Evolutionary conservation across 2,113 vertebrate genomes (phyloP), one percentile per base, ranked within the genome.

Genomic region (Sminthopsis crassicaudata): DNA sequence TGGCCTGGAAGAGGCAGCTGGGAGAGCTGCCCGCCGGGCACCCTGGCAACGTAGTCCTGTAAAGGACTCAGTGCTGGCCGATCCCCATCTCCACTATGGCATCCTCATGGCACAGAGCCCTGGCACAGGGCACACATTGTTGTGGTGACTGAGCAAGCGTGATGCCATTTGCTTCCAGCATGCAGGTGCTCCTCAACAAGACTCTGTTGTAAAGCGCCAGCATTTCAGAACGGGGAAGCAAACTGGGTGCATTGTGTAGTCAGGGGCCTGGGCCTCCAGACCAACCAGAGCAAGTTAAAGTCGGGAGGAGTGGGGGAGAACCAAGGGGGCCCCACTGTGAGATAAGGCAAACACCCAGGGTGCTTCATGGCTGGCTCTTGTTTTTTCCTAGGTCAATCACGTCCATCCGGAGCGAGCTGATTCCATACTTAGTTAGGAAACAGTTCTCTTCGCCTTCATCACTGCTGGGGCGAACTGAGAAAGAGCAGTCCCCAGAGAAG

Each of bases 371-470:
- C 53, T 97, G 48, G 0, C 0, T 93, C 53, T 95, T 94, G 22
- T 97, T 93, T 97, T 96, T 98, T 92, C 46, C 55, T 97, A 99
- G 99, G 97, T 99, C 99, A 89, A 99, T 99, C 97, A 99, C 99
- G 60, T 99, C 99, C 46, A 99, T 99, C 95, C 99, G 99, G 12
- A 99, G 99, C 50, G 99, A 99, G 97, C 96, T 99, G 97, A 98
- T 99, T 94, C 99, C 99, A 0, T 99, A 99, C 98, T 98, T 99
- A 96, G 99, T 99, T 94, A 99, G 99, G 93, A 99, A 99, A 96
- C 99, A 99, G 97, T 99, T 99, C 98, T 99, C 99, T 89, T 99
- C 99, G 53, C 50, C 95, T 46, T 98, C 97, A 11, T 95, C 98
- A 96, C 99, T 98, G 60, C 99, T 98, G 94, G 96, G 95, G 50